Base-by-base conservation (phyloP, 1,140 invertebrate species). In the Agrypnia vestita region DNA sequence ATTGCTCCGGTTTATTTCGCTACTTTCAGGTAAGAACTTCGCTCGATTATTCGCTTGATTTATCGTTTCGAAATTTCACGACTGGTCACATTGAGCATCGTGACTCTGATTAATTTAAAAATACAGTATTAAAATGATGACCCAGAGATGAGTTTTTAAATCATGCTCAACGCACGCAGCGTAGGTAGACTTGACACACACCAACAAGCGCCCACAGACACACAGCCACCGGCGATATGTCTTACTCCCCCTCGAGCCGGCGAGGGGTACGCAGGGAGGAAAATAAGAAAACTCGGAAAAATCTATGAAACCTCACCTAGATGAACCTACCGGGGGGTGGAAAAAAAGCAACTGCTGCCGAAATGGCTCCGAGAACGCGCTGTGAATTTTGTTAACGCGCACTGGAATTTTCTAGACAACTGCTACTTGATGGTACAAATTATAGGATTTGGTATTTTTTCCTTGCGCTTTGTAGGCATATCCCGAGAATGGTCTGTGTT, bases 361-460 rank as follows among this genome's bases (percentile, higher is more conserved):
- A 43, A 64, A 64, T 64, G 19, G 61, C 35, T 64, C 25, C 0
- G 25, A 6, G 35, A 64, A 64, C 61, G 61, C 61, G 61, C 61
- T 64, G 61, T 64, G 61, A 64, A 64, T 64, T 64, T 64, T 44
- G 61, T 64, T 64, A 64, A 64, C 61, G 61, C 25, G 61, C 10
- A 13, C 61, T n/a, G 11, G 61, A 64, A 64, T 64, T 64, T 64
- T 64, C 61, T 64, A 64, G 61, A 64, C 61, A 64, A 64, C 61
- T 64, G 35, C 19, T 64, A 64, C 61, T 64, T 64, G 61, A 64
- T 64, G 61, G 25, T 43, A 64, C 61, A 64, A 64, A 64, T 64
- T 64, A 64, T 64, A 64, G 61, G 61, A 64, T 64, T 64, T 64
- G 61, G 13, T 43, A 43, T 64, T 64, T 64, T 64, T 64, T 51